A percentile compares a stretch with the other conserved stretches of the same genome.
Evolutionary conservation across 2,797 vertebrate genomes (phyloP).

Genomic region (Tokudaia tokunoshimensis): DNA sequence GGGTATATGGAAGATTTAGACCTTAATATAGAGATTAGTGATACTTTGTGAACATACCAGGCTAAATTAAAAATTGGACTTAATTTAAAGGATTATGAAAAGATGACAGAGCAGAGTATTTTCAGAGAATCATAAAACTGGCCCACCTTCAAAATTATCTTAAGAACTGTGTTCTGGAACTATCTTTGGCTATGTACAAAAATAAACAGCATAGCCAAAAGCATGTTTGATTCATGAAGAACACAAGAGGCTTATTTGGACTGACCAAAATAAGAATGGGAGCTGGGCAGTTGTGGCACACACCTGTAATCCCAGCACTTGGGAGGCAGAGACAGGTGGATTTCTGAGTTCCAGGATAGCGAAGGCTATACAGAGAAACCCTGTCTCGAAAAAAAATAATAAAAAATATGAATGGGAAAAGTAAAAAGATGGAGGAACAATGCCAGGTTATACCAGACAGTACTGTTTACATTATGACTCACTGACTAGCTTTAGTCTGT

Average conservation of each 20-base stretch:
- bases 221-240: neutral
- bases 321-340: too few relatives aligned
- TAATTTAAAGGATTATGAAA: slow-evolving; percentile 23
- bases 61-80: slow-evolving; percentile 50
- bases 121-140: slow-evolving; percentile 29
- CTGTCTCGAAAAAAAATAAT: too few relatives aligned
- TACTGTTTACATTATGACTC: neutral
- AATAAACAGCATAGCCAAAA: neutral
- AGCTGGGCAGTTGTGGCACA: too few relatives aligned
- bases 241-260: neutral
- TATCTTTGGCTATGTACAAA: neutral
- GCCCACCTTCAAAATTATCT: slow-evolving; percentile 7
- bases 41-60: slow-evolving; percentile 11
- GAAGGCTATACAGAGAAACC: too few relatives aligned
- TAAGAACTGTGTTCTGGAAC: neutral
- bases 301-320: too few relatives aligned
- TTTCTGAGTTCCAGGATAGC: too few relatives aligned
- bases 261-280: slow-evolving; percentile 1
- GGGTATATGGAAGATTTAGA: neutral
- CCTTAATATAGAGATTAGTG: neutral
- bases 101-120: neutral
- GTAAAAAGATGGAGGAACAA: neutral
- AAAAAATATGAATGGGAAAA: neutral
- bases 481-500: slow-evolving; percentile 12
- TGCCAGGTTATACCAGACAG: neutral